Evolutionary conservation across 2,797 vertebrate species (phyloP).

Genomic region (Rhinoraja longicauda): DNA sequence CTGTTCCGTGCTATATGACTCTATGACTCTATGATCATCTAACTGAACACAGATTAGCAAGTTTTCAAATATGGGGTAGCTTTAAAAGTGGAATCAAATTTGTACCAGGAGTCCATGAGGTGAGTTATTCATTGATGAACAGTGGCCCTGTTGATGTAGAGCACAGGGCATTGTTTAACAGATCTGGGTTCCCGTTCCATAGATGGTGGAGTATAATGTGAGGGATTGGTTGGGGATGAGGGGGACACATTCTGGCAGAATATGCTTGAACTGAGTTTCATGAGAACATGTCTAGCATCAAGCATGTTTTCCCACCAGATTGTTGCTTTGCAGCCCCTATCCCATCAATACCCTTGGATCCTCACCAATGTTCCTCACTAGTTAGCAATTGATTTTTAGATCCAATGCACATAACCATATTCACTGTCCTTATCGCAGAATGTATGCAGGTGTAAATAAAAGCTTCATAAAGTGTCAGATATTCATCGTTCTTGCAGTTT

Average conservation of each 20-base stretch:
- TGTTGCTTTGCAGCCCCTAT: background rate
- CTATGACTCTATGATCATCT: background rate
- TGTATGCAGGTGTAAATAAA: background rate
- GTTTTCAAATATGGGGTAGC: background rate
- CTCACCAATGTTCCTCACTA: background rate
- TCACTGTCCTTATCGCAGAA: too few relatives aligned
- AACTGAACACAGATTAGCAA: background rate
- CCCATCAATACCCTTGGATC: too few relatives aligned
- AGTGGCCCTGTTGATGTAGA: background rate
- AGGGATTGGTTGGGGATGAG: background rate
- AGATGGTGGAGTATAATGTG: background rate
- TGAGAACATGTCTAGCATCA: background rate
- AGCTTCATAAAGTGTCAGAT: background rate
- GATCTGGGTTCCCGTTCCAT: too few relatives aligned
- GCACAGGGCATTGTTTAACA: too few relatives aligned
- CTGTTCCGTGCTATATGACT: too few relatives aligned
- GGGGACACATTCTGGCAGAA: background rate
- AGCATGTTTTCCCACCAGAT: background rate
- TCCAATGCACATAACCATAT: too few relatives aligned
- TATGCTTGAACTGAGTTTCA: background rate
- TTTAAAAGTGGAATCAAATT: background rate
- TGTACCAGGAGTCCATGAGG: too few relatives aligned
- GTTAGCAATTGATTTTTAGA: too few relatives aligned
- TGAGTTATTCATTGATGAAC: background rate
- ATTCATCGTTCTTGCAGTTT: background rate